Percentiles rank a stretch among this genome's conserved stretches.
These are phyloP conservation scores for Lophotriccus pileatus DNA, from an alignment of 2,797 vertebrate species.

Conservation along the genomic window DNA sequence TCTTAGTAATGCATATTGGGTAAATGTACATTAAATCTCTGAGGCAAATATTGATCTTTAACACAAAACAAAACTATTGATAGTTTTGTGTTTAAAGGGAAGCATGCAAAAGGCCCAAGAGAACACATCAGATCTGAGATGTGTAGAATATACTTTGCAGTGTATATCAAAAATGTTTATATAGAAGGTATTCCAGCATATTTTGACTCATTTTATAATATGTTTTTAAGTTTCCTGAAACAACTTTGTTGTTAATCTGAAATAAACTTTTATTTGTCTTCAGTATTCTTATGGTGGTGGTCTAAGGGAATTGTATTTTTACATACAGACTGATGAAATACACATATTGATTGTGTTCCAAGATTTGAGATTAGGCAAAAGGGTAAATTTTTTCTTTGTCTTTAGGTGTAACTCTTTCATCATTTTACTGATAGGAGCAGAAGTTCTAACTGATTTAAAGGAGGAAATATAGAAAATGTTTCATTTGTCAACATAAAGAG, in stretches of 20 bases:
- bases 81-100: background rate
- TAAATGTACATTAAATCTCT: background rate
- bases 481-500: background rate
- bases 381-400: background rate
- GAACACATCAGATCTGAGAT: background rate
- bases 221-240: background rate
- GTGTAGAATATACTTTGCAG: background rate
- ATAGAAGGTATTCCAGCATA: background rate
- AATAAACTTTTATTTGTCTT: background rate
- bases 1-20: background rate
- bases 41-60: background rate
- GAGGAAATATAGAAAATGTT: background rate
- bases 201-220: background rate
- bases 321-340: background rate
- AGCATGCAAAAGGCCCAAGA: background rate
- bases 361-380: background rate
- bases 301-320: background rate
- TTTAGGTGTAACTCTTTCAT: background rate
- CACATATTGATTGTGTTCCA: background rate
- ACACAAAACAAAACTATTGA: background rate
- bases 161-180: background rate
- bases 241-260: background rate
- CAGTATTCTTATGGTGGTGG: background rate
- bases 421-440: background rate
- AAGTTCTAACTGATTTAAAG: background rate